These are phyloP conservation scores for Gandaritis pyraliata DNA, from an alignment of 2,888 invertebrate species.

Conservation along the genomic window DNA sequence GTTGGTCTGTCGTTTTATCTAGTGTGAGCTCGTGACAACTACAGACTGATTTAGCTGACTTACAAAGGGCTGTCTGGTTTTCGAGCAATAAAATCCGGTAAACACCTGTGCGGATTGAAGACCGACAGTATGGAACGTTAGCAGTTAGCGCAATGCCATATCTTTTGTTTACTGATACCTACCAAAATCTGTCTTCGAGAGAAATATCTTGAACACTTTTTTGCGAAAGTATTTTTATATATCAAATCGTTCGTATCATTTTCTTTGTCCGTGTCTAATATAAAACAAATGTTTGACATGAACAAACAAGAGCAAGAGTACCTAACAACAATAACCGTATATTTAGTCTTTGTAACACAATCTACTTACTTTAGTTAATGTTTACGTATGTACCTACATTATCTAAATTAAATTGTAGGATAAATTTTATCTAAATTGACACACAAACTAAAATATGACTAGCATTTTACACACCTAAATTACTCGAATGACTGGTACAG, in stretches of 20 bases:
- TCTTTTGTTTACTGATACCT: neutral
- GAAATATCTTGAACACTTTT: no score
- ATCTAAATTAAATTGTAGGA: neutral
- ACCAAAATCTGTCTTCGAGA: no score
- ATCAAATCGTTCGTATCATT: neutral
- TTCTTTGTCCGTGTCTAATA: conserved; percentile 2
- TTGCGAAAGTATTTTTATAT: no score
- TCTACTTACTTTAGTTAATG: neutral
- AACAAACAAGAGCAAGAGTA: neutral
- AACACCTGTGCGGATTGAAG: conserved; percentile 24
- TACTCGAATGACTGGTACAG: no score
- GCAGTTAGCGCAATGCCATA: conserved; percentile 14
- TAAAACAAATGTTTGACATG: conserved; percentile 3
- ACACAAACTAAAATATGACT: neutral
- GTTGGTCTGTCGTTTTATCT: neutral
- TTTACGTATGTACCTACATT: conserved; percentile 3
- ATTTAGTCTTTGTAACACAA: neutral
- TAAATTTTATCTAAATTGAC: neutral
- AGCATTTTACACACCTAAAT: no score
- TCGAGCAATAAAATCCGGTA: conserved; percentile 23
- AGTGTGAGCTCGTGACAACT: neutral
- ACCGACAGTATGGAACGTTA: conserved; percentile 22
- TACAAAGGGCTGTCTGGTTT: neutral
- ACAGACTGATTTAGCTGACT: conserved; percentile 8
- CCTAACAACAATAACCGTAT: no score